phyloP scores from a whole-genome alignment of 2,797 vertebrate genomes.

The Premnoplex brunnescens region DNA sequence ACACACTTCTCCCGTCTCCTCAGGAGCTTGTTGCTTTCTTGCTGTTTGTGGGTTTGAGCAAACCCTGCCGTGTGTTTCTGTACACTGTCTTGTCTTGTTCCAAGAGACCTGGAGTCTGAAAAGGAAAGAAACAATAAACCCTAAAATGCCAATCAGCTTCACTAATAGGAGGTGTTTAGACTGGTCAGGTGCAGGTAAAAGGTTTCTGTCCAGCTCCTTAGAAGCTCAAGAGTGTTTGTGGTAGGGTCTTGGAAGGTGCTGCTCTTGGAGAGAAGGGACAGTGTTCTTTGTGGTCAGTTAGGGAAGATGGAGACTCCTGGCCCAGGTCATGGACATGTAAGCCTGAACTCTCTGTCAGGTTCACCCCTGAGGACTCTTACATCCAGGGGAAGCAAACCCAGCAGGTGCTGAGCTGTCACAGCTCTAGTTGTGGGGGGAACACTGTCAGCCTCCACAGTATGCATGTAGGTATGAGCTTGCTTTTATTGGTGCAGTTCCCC shows the following conservation, averaged over 20 bases:
- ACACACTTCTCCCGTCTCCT: background rate
- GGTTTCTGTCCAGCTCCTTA: background rate
- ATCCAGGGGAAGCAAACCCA: background rate
- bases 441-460: background rate
- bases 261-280: background rate
- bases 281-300: background rate
- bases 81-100: constrained; percentile 54
- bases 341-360: background rate
- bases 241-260: background rate
- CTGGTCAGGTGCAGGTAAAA: background rate
- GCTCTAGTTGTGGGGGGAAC: background rate
- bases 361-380: background rate
- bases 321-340: background rate
- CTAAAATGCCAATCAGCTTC: background rate
- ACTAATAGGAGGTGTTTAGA: background rate
- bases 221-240: background rate
- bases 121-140: background rate
- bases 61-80: constrained; percentile 58
- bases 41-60: constrained; percentile 52
- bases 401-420: background rate
- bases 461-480: background rate
- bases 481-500: background rate
- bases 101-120: background rate
- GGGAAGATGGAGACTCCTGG: background rate
- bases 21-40: constrained; percentile 29